Evolutionary conservation across 2,797 vertebrate genomes (phyloP).

Genomic region (Aselliscus stoliczkanus): DNA sequence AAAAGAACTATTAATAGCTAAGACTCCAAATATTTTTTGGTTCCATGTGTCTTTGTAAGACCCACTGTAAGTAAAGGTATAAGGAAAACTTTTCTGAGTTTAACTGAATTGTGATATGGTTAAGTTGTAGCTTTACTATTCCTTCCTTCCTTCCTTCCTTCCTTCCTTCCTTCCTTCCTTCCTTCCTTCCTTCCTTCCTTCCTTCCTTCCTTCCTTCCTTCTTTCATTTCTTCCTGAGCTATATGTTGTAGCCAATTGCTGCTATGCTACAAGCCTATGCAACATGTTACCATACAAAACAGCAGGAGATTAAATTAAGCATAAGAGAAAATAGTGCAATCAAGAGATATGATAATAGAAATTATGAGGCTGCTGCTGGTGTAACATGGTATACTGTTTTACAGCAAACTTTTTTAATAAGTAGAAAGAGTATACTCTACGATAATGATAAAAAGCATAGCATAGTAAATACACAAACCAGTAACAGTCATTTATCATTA

Average conservation of each 20-base stretch:
- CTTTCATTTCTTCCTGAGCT: accelerated
- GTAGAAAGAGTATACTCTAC: not conserved
- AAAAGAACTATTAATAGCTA: not conserved
- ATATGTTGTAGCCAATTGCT: too few relatives aligned
- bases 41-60: not conserved
- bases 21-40: not conserved
- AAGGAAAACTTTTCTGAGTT: not conserved
- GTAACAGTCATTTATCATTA: not conserved
- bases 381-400: not conserved
- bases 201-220: accelerated
- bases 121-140: not conserved
- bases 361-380: not conserved
- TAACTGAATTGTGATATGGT: not conserved
- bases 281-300: not conserved
- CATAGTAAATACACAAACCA: not conserved
- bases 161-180: not conserved
- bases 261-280: too few relatives aligned
- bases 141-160: not conserved
- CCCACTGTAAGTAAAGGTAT: not conserved
- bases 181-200: accelerated
- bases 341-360: not conserved
- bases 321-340: not conserved
- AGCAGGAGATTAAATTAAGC: not conserved
- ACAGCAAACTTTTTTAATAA: not conserved
- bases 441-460: not conserved